Evolutionary conservation across 2,888 invertebrate species (phyloP), one percentile per base, ranked within the genome.

Genomic region (Caenorhabditis sp.): DNA sequence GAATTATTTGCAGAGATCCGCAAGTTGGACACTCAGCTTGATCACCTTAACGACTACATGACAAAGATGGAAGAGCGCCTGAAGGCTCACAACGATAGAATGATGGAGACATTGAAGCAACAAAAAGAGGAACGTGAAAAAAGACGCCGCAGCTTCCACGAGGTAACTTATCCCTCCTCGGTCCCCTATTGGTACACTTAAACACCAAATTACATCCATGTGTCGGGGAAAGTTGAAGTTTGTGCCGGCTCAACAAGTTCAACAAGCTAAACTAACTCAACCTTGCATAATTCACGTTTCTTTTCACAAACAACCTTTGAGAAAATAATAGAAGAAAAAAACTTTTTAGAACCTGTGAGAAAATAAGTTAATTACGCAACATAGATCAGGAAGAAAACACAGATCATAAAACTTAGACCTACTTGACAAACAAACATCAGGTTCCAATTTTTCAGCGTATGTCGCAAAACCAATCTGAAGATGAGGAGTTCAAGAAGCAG

Each of bases 41-140:
- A 91, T 80, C 91, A 91, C 69, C 78, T 91, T 55, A 91, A 91
- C 69, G 90, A 91, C 55, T 91, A 91, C 85, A 90, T 91, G 90
- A 80, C 84, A 32, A 89, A 89, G 80, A 89, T 91, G 74, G 86
- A 86, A 26, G 71, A 85, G 61, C 68, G 85, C 24, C 80, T 86
- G 56, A 85, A 86, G 69, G 85, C 82, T 8, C 89, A 91, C 86
- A 90, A 90, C 81, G 87, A 88, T 35, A 87, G 86, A 64, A 70
- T 91, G 84, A 87, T 87, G 87, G 88, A 88, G 68, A 89, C 89
- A 8, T 82, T 91, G 58, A 85, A 87, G 47, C 85, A 88, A 55
- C 91, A 91, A 81, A 89, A 87, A 64, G 88, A 86, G 64, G 91
- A 91, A 53, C 85, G 91, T 2, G 90, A 89, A 80, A 89, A 89